Percentiles rank a stretch among this genome's conserved stretches.
Evolutionary conservation across 2,888 invertebrate genomes (phyloP).

Genomic region (Apoderus coryli): DNA sequence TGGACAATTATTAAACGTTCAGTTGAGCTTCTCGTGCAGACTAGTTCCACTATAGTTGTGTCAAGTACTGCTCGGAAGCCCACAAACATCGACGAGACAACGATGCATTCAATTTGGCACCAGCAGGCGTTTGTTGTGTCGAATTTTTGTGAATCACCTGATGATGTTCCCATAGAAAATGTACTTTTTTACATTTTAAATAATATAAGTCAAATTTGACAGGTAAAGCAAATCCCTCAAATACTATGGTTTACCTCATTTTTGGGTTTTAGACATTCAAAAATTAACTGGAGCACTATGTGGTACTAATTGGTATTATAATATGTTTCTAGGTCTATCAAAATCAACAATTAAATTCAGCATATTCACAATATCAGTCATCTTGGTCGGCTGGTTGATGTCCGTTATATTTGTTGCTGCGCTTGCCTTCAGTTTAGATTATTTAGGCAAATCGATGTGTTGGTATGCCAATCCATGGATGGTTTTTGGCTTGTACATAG

Average conservation of each 20-base stretch:
- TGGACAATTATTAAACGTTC: too few relatives aligned
- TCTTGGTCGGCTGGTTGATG: slow-evolving; percentile 22
- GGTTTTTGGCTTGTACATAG: slow-evolving; percentile 22
- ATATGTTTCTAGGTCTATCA: slow-evolving; percentile 16
- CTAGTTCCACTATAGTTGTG: too few relatives aligned
- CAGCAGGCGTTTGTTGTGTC: slow-evolving; percentile 6
- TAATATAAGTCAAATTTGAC: too few relatives aligned
- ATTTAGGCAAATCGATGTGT: slow-evolving; percentile 22
- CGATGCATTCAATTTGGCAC: slow-evolving; percentile 5
- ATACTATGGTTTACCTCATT: too few relatives aligned
- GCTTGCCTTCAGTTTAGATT: slow-evolving; percentile 19
- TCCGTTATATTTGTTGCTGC: slow-evolving; percentile 15
- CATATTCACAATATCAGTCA: slow-evolving; percentile 14
- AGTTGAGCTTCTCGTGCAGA: too few relatives aligned
- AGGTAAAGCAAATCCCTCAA: too few relatives aligned
- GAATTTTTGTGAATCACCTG: slow-evolving; percentile 6
- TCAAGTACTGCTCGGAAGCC: too few relatives aligned
- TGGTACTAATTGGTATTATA: too few relatives aligned
- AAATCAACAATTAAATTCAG: slow-evolving; percentile 18
- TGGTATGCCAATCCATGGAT: slow-evolving; percentile 26
- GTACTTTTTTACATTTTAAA: too few relatives aligned
- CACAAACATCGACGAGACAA: too few relatives aligned
- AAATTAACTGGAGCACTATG: too few relatives aligned
- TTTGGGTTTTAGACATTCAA: too few relatives aligned
- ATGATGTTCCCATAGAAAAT: slow-evolving; percentile 7